Evolutionary conservation across 2,797 vertebrate genomes (phyloP), one percentile per base, ranked within the genome.

Genomic region (Pseudomugil gertrudae): DNA sequence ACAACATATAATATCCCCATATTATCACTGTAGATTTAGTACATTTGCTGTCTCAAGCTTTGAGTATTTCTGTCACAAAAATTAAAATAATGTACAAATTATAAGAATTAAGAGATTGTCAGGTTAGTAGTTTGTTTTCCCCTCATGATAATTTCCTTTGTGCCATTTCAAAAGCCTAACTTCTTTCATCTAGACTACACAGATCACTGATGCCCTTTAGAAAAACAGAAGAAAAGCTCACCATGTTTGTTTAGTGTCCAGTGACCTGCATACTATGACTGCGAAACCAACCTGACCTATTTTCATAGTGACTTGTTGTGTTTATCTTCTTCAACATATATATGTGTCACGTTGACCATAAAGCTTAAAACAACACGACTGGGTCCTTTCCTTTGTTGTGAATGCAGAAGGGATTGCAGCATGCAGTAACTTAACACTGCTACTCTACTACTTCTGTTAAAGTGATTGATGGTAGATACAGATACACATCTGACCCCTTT

Each of bases 191-290:
- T 67, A 71, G 29, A 3, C 79, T 77, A 65, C 33, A 33, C 53
- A 48, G n/a, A 21, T 23, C 45, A 56, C n/a, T 56, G 54, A 56
- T 36, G 13, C 3, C 30, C 2, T 48, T 11, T 24, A 1, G 14
- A 26, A 24, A 23, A 50, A 48, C 45, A 48, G 21, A 26, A 23
- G 5, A 50, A 24, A 23, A 11, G 3, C 47, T 50, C 21, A 14
- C 14, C 14, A 7, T 27, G 13, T 50, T 24, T 50, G 60, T 69
- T 58, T 30, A 47, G 66, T 23, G 47, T 69, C 23, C 57, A 64
- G 32, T 66, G 72, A 72, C 38, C 65, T 35, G 32, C 52, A 58
- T 50, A 59, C 55, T 66, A 74, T 82, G 58, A 23, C 51, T 11
- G 23, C 71, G 48, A 63, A 17, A 43, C 66, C 55, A 77, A 13